Evolutionary conservation across 2,888 invertebrate species (phyloP).

Genomic region (Harmothoe impar): DNA sequence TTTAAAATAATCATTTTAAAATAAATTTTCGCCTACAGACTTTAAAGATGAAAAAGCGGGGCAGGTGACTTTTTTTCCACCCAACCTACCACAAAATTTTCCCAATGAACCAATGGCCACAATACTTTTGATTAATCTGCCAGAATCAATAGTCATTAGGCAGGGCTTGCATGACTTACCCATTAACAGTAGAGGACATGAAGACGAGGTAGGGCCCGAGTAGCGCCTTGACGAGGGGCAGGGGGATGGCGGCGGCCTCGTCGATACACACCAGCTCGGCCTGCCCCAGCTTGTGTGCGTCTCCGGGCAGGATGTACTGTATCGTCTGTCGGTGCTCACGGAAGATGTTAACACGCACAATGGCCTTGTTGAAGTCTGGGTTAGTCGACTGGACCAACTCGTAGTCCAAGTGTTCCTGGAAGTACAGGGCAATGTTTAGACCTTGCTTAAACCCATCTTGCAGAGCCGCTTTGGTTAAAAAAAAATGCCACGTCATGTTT

Average conservation of each 20-base stretch:
- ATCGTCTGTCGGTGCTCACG: slow-evolving; percentile 96
- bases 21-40: no score
- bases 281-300: slow-evolving; percentile 93
- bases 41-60: no score
- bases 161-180: slow-evolving; percentile 86
- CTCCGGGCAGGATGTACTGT: slow-evolving; percentile 98
- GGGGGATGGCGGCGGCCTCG: slow-evolving; percentile 99
- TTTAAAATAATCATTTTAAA: no score
- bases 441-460: no score
- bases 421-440: no score
- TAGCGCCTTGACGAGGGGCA: slow-evolving; percentile 94
- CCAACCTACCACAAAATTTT: no score
- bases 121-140: no score
- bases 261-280: slow-evolving; percentile 98
- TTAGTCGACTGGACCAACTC: slow-evolving; percentile 96
- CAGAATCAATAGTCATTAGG: no score
- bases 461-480: no score
- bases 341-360: slow-evolving; percentile 95
- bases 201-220: slow-evolving; percentile 96
- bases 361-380: slow-evolving; percentile 97
- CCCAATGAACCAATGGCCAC: no score
- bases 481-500: no score
- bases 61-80: no score
- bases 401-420: slow-evolving; percentile 98
- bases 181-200: slow-evolving; percentile 97